Evolutionary conservation across 2,888 invertebrate species (phyloP), one percentile per base, ranked within the genome.

Genomic region (Rambutsinella grinnellia): DNA sequence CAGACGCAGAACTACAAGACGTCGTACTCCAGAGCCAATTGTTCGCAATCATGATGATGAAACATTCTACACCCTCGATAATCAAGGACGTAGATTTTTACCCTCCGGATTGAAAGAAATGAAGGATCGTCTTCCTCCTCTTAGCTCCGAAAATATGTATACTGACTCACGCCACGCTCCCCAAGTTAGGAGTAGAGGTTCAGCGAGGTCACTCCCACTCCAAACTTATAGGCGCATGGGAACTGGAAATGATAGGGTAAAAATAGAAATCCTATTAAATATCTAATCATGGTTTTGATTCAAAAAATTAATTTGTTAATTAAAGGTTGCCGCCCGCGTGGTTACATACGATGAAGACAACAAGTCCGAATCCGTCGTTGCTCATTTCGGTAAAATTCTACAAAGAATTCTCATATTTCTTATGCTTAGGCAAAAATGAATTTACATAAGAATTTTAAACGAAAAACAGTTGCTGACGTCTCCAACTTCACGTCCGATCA

Each of bases 381-480:
- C 74, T 5, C 74, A 75, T 56, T 75, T 75, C 19, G 74, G n/a
- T n/a, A n/a, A n/a, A n/a, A n/a, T n/a, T n/a, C n/a, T n/a, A n/a
- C n/a, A n/a, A n/a, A 10, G 19, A 17, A 53, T 8, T 15, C 53
- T 17, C 10, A 17, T 62, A 5, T 46, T 47, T 15, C 28, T 44
- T 26, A 23, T 6, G 17, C 44, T 19, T 87, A 77, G 86, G 87
- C 89, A 80, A 87, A 90, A 19, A 90, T 89, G 0, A 89, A 90
- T 89, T 86, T 89, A n/a, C n/a, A n/a, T n/a, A n/a, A n/a, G n/a
- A n/a, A n/a, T n/a, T n/a, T n/a, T n/a, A n/a, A n/a, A n/a, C n/a
- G n/a, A n/a, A n/a, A n/a, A n/a, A n/a, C n/a, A n/a, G n/a, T 88
- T 78, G 91, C 91, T 5, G 90, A 91, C 85, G 90, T 91, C 5